Evolutionary conservation across 2,797 vertebrate genomes (phyloP), one percentile per base, ranked within the genome.

Genomic region (Ctenochaetus hawaiiensis): DNA sequence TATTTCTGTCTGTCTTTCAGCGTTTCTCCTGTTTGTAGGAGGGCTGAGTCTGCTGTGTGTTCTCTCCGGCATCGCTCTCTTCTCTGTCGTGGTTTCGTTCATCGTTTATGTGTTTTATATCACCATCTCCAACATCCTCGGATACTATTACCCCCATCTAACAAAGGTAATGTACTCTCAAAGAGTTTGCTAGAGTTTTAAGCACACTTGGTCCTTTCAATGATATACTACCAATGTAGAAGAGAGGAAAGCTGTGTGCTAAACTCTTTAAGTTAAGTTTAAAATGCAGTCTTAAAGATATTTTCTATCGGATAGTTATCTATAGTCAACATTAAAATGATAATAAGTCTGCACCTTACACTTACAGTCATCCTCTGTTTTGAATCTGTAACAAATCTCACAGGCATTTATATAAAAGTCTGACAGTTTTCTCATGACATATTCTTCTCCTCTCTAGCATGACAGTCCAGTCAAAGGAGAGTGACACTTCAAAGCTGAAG

Each of bases 11-110:
- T 63, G 5, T 63, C 37, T 78, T 13, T 43, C 52, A 93, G 92
- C 8, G 63, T 77, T 84, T 20, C 65, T 93, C 77, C 26, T 93
- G 87, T 82, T 72, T 18, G 59, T 81, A 2, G 91, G 72, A 13
- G 89, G 81, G 0, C 0, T 89, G 72, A 73, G 63, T 67, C 87
- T 94, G 68, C 85, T 93, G 51, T 84, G 75, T 8, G 72, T 87
- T 10, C 91, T 94, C 63, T 59, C 73, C 0, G 90, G 89, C 57
- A 67, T 93, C 8, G 89, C 77, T 71, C 2, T 92, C 74, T 86
- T 93, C 81, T 87, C 92, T 0, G 1, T 90, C 18, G 12, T 86
- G 67, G 75, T 59, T 45, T 89, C 92, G 0, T 6, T 64, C 61
- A 8, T 91, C 75, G 5, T 87, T 5, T 81, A 48, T 6, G 60